Base-by-base conservation (phyloP, 2,113 vertebrate species). In the Corythaeola cristata region DNA sequence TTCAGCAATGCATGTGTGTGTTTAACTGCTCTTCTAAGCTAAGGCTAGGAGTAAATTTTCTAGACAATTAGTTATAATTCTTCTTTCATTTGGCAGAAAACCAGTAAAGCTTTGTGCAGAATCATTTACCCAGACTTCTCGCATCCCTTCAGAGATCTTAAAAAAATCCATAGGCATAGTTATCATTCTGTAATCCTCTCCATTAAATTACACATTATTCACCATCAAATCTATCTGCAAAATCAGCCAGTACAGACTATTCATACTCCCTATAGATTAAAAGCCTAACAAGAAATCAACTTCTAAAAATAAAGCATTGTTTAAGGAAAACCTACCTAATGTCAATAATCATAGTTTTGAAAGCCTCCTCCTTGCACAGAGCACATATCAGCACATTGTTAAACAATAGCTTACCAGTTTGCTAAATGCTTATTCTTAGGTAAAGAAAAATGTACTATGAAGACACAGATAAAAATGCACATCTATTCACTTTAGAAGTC, bases 31-130 rank as follows among this genome's bases (percentile, higher is more conserved):
- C 76, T 45, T 44, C 69, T 64, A 78, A 85, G 79, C 59, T 63
- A 86, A 59, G 64, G 85, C 79, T 87, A 85, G 84, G 71, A 91
- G 89, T 64, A 45, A 89, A 91, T 77, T 78, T 78, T 77, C 88
- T 68, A 15, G 53, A 76, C 64, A 94, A 92, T 95, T 91, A 69
- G 47, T 72, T 92, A 33, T 2, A 53, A 73, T 83, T 82, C 71
- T 56, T 37, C 75, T 11, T 52, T 14, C 35, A 82, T 88, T 74
- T 85, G 64, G 26, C 4, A 89, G 49, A 78, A 80, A 71, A 26
- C 3, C 49, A 75, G 52, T 28, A 75, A 75, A 92, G 59, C 56
- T 82, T 90, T 90, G 39, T 87, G 80, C 44, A 81, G 73, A 30
- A 89, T 52, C 73, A 71, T 56, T 58, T 55, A 47, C 45, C 26